Evolutionary conservation across 2,113 vertebrate species (phyloP).

Genomic region (Octodon degus): DNA sequence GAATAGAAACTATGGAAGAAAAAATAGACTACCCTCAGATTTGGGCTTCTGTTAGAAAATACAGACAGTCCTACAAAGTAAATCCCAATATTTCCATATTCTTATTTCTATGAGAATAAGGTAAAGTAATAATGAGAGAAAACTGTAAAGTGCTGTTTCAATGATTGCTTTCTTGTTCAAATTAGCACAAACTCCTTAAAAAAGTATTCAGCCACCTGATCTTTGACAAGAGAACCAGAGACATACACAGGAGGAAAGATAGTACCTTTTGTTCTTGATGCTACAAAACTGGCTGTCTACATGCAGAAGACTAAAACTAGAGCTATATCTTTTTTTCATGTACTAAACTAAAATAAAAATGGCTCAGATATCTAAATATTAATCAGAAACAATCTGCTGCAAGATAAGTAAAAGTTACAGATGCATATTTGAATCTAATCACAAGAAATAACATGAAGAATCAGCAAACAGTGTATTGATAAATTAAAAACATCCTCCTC

Average conservation of each 20-base stretch:
- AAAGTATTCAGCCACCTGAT: background rate
- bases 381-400: background rate
- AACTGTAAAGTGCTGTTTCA: background rate
- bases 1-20: background rate
- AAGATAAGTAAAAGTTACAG: background rate
- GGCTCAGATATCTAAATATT: background rate
- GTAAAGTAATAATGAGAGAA: background rate
- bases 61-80: background rate
- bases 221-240: background rate
- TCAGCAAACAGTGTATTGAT: background rate
- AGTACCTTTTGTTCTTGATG: background rate
- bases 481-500: background rate
- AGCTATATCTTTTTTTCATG: background rate
- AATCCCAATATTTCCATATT: background rate
- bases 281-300: background rate
- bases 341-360: background rate
- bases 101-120: background rate
- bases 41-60: background rate
- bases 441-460: background rate
- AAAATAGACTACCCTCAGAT: background rate
- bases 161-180: background rate
- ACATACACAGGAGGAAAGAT: background rate
- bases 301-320: background rate
- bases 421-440: background rate
- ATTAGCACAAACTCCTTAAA: background rate